These are phyloP conservation scores for Clarias gariepinus DNA, from an alignment of 2,113 vertebrate genomes.

Conservation along the genomic window DNA sequence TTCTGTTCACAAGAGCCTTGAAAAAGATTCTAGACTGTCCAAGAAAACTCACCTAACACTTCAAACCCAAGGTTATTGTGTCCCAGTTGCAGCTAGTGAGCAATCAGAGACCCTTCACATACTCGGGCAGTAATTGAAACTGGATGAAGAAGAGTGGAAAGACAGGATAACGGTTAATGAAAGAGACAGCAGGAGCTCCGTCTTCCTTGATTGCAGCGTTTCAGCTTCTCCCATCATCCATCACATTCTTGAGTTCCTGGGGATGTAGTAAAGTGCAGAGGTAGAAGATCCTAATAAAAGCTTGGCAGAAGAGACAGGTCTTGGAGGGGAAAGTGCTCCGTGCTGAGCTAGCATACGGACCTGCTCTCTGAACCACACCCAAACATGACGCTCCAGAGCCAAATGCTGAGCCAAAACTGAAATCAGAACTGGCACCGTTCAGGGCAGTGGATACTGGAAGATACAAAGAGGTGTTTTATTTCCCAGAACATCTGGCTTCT, in stretches of 20 bases:
- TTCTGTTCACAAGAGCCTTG: neutral
- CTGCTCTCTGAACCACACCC: neutral
- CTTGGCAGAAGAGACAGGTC: neutral
- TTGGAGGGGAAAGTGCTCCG: neutral
- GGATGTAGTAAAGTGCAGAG: constrained; percentile 1
- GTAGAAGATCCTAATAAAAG: constrained; percentile 4
- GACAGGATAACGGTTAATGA: neutral
- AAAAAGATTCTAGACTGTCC: neutral
- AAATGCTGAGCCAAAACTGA: neutral
- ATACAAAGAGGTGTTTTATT: neutral
- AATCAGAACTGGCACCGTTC: neutral
- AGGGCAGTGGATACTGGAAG: neutral
- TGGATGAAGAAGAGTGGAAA: neutral
- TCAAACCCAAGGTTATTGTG: constrained; percentile 1
- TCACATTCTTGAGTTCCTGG: neutral
- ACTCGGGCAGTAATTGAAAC: constrained; percentile 17
- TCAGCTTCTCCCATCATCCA: neutral
- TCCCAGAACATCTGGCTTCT: constrained; percentile 7
- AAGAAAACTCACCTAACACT: neutral
- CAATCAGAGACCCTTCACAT: constrained; percentile 10
- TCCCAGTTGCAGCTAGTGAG: neutral
- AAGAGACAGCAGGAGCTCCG: constrained; percentile 21
- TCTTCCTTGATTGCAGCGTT: constrained; percentile 29
- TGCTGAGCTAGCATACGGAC: neutral
- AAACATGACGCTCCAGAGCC: neutral